Conservation (phyloP, 2,113 vertebrate species). For the Odocoileus virginianus region DNA sequence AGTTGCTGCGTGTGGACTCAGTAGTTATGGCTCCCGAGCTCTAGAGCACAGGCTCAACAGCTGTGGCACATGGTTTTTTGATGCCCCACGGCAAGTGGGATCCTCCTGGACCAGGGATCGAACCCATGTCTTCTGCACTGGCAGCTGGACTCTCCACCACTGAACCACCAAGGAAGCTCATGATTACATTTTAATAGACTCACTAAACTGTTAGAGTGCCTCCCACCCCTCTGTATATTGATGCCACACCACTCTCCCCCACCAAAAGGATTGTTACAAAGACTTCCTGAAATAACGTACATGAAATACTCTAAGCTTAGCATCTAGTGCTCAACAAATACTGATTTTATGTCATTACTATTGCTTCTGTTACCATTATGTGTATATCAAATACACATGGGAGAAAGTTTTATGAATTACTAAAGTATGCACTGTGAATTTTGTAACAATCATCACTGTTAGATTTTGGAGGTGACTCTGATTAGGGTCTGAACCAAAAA, state of each 20-base stretch:
- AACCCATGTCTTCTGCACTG: not conserved
- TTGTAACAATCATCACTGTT: not conserved
- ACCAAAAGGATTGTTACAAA: not conserved
- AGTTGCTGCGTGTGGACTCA: not conserved
- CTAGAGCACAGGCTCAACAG: not conserved
- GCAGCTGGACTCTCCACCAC: not conserved
- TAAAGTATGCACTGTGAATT: not conserved
- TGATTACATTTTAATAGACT: not conserved
- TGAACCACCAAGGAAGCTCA: not conserved
- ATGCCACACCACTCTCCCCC: not conserved
- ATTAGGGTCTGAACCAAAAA: not conserved
- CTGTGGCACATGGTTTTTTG: not conserved
- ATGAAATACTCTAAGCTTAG: not conserved
- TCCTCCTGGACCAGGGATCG: not conserved
- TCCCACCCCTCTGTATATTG: not conserved
- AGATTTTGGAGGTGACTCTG: not conserved
- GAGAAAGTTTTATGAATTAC: not conserved
- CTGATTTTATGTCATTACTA: not conserved
- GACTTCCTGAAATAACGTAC: not conserved
- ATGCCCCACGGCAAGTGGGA: not conserved
- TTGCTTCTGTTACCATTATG: not conserved
- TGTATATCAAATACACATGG: not conserved
- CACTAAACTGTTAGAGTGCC: not conserved
- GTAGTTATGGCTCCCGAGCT: not conserved
- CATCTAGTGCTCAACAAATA: not conserved